Evolutionary conservation across 1,140 invertebrate species (phyloP).

Genomic region (Pachypeltis micranthus): DNA sequence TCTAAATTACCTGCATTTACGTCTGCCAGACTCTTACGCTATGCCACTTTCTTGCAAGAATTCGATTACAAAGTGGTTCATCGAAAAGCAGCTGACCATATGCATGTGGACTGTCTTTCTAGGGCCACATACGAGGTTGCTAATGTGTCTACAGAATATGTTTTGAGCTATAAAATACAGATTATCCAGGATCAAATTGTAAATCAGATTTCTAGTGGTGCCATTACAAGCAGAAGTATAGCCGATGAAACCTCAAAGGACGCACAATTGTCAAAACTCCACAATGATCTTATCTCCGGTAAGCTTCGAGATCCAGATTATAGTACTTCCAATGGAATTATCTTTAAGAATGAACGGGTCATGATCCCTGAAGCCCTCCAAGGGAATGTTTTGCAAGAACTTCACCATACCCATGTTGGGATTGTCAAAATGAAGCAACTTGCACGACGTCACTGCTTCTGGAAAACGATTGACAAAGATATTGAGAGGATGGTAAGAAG

Average conservation of each 20-base stretch:
- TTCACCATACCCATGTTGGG: constrained; percentile 30
- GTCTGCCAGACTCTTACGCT: not conserved
- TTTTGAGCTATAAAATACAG: not conserved
- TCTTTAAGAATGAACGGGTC: not conserved
- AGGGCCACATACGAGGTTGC: not conserved
- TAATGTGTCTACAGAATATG: not conserved
- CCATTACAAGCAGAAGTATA: not conserved
- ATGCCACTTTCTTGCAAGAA: not conserved
- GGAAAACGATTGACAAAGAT: constrained; percentile 31
- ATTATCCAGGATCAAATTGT: not conserved
- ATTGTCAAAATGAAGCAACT: constrained; percentile 34
- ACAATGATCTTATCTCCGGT: not conserved
- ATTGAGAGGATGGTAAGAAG: constrained; percentile 10
- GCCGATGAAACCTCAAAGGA: not conserved
- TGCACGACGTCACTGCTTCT: constrained; percentile 32
- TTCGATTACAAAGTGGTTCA: not conserved
- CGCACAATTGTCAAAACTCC: not conserved
- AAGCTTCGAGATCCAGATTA: not conserved
- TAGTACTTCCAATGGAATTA: not conserved
- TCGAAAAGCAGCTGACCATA: not conserved
- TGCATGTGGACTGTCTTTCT: not conserved
- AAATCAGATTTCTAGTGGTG: not conserved
- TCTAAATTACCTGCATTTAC: not conserved
- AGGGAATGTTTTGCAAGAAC: not conserved
- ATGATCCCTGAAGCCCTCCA: not conserved